Evolutionary conservation across 1,140 invertebrate genomes (phyloP), one percentile per base, ranked within the genome.

Genomic region (Calliphora vicina): DNA sequence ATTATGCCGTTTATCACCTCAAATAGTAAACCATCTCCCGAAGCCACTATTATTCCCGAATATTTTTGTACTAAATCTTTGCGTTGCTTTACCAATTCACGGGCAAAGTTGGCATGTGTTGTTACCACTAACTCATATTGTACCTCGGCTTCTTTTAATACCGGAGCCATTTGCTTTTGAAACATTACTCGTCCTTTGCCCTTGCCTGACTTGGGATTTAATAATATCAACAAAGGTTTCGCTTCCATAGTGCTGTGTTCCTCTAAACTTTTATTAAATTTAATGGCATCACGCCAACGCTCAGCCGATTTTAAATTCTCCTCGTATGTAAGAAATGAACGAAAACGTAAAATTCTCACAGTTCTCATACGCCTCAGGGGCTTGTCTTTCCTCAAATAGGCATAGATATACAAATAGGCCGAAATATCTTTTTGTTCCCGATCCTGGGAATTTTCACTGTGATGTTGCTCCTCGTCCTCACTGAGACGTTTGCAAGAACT

Each of bases 141-240:
- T 23, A 96, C 92, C 89, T 97, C 96, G 2, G 97, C 96, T 89
- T 99, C 97, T 74, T 94, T 93, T 35, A 99, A 91, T 85, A 99
- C 92, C 0, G 96, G 95, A 6, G 94, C 94, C 6, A 98, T 94
- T 90, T 96, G 94, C 84, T 95, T 93, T 87, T 97, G 95, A 87
- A 98, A 99, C 43, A 96, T 92, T 85, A 96, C 94, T 13, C 95
- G 91, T 26, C 94, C 96, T 87, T 93, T 96, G 4, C 98, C 98
- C 6, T 96, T 93, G 0, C 98, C 98, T 82, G 97, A 97, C 86
- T 97, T 96, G n/a, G 98, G 98, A 91, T 99, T 99, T 26, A 99
- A 91, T 35, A 99, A 91, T 8, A 99, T 93, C 20, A 99, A 90
- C 26, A 98, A 86, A 50, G 85, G 86, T 15, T 88, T 89, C 9